Conservation (phyloP, 1,140 invertebrate species). For the Aphaenogaster ashmeadi region DNA sequence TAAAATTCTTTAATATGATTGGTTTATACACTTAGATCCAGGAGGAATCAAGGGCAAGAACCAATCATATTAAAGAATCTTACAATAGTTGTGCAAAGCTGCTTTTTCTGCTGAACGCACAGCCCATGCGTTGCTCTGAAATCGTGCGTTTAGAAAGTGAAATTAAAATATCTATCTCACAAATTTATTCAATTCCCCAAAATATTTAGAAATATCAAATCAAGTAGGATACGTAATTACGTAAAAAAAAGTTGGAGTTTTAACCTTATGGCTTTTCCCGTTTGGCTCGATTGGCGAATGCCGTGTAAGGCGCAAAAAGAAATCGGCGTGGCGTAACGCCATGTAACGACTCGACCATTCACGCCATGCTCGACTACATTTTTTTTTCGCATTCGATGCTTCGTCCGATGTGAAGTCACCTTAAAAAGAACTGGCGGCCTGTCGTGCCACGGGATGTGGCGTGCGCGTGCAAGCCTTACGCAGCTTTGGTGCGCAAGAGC, state of each 20-base stretch:
- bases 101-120: too few relatives aligned
- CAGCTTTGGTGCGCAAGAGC: constrained; percentile 58
- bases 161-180: background rate
- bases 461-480: constrained; percentile 60
- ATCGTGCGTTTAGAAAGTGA: background rate
- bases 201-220: background rate
- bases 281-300: constrained; percentile 1
- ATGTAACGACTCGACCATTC: constrained; percentile 54
- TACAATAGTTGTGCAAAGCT: too few relatives aligned
- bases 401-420: constrained; percentile 37
- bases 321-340: constrained; percentile 51
- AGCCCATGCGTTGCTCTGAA: background rate
- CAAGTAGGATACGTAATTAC: background rate
- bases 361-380: background rate
- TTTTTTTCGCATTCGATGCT: constrained; percentile 30
- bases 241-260: background rate
- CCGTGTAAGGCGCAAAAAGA: constrained; percentile 37
- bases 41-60: too few relatives aligned
- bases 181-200: background rate
- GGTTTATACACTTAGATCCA: too few relatives aligned
- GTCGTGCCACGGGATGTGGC: constrained; percentile 26
- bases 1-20: too few relatives aligned
- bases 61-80: too few relatives aligned
- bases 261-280: background rate
- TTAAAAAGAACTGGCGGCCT: constrained; percentile 38